Conservation (phyloP, 2,113 vertebrate genomes). For the Mesembrinibis cayennensis region DNA sequence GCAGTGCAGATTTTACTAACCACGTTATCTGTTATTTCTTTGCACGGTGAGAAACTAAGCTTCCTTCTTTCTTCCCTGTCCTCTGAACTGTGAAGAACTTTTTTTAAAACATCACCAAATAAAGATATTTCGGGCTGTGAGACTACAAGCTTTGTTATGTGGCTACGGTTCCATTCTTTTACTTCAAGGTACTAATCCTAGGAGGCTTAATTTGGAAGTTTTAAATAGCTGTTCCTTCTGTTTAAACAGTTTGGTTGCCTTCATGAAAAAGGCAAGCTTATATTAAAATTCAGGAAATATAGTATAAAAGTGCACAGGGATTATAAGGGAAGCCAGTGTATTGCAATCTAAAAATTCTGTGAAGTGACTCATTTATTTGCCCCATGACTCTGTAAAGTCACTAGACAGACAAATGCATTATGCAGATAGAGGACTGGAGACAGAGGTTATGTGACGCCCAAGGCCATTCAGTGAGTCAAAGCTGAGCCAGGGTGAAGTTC, state of each 20-base stretch:
- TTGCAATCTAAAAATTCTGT: neutral
- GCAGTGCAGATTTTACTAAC: neutral
- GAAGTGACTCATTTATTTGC: conserved; percentile 33
- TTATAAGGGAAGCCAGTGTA: neutral
- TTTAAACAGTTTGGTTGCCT: neutral
- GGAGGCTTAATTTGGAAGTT: neutral
- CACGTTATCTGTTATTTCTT: neutral
- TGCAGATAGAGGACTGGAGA: conserved; percentile 9
- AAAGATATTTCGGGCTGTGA: neutral
- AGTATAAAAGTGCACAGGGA: neutral
- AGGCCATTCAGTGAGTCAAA: conserved; percentile 53
- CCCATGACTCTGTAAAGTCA: conserved; percentile 15
- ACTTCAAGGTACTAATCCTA: neutral
- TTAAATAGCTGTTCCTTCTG: neutral
- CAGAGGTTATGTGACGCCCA: conserved; percentile 62
- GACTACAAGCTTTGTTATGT: neutral
- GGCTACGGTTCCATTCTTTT: neutral
- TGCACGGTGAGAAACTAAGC: neutral
- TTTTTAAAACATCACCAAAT: neutral
- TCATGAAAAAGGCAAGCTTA: neutral
- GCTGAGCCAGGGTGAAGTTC: conserved; percentile 40
- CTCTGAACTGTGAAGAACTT: neutral
- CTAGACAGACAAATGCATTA: conserved; percentile 26
- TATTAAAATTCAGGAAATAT: neutral
- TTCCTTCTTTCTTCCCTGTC: neutral